Evolutionary conservation across 2,888 invertebrate genomes (phyloP), one percentile per base, ranked within the genome.

Genomic region (Andrena camellia): DNA sequence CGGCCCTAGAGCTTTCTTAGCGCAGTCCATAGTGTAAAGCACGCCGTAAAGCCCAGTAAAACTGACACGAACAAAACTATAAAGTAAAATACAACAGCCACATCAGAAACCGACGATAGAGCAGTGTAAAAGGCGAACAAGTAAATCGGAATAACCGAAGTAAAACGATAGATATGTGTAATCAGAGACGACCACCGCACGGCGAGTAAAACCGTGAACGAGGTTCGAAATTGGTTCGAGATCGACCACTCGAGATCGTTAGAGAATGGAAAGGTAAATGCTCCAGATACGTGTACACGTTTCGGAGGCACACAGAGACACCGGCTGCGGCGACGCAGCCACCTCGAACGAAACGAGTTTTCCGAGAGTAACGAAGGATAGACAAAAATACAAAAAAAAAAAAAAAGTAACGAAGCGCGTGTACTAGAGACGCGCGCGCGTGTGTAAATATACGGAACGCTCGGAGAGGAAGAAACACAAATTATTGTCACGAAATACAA

Each of bases 1-100:
- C 84, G 83, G 66, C 85, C 42, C 89, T 87, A 80, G 59, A 71
- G 84, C 71, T 85, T 87, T 86, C 23, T 59, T 72, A 73, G 60
- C 35, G 26, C 31, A 77, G 31, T 59, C 23, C 29, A 26, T 73
- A 74, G 68, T 20, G 54, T 31, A 73, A 59, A 84, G 63, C 62
- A 54, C 52, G 73, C 50, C 52, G 69, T 79, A 60, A 26, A 33
- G 33, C 29, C 48, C 31, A 69, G 54, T 57, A 71, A 52, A 69
- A 71, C 42, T 63, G 42, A 75, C 63, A 35, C 42, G 64, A 42
- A 54, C 31, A 8, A 71, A 75, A 74, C 29, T 26, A 59, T 26
- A 73, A 42, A 77, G 13, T 26, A 33, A 67, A 57, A 69, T 62
- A 76, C 67, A 42, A 60, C 50, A 20, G 48, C 50, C 54, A 54